Base-by-base conservation (phyloP, 1,140 invertebrate species). In the Zaprionus kolodkinae region DNA sequence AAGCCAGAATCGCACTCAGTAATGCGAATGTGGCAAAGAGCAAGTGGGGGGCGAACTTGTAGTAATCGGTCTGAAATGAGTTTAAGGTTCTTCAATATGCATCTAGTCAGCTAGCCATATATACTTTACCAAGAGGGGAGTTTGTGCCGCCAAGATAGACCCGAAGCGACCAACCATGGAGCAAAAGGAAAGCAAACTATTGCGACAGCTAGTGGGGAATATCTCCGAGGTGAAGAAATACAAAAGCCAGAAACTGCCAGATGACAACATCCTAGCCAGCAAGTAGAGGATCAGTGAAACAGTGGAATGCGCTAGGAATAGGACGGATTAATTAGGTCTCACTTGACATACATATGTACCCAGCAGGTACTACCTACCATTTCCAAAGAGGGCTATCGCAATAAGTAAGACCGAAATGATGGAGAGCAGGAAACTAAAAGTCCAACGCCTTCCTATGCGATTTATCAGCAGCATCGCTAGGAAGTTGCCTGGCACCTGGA, bases 91-190 rank as follows among this genome's bases (percentile, higher is more conserved):
- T 33, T 25, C n/a, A 35, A 4, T 12, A 13, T 30, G 1, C 0
- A 27, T 2, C 2, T 6, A 25, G 6, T 36, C n/a, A 6, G 5
- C 9, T 13, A 12, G 4, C 21, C 21, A 48, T 3, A 45, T 45
- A 7, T 15, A 3, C 15, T 93, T 89, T 71, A 95, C 96, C 91
- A 96, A 88, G 48, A 96, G 92, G n/a, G 95, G 94, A 40, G 94
- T 95, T 93, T 96, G 95, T 89, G 96, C 96, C 27, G 96, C 95
- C 33, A 96, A 89, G 91, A 96, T 95, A n/a, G 95, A 96, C 6
- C 96, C 96, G 67, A 96, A 85, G 38, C 96, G 93, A 25, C 95
- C 96, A 55, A 96, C 93, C 91, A 96, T 95, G 33, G 96, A 96
- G 80, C 95, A 95, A 65, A 93, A 95, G 56, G 93, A 95, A 27